phyloP scores from a whole-genome alignment of 2,797 vertebrate species.

The Ctenosaura bakeri region DNA sequence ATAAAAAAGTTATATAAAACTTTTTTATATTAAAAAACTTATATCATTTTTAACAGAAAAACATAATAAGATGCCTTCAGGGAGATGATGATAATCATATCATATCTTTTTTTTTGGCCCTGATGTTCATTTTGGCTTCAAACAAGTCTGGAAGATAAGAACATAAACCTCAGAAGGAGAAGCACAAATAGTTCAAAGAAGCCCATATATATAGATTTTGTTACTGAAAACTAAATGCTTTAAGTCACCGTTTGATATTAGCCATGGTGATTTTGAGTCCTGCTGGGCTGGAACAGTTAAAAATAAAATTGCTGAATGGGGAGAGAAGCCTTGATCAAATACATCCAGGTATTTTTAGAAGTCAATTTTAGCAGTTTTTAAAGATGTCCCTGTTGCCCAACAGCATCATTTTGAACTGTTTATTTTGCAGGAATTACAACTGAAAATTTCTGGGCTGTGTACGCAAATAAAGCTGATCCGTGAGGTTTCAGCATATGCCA shows the following conservation, averaged over 20 bases:
- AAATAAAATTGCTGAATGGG: conserved; percentile 27
- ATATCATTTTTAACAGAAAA: too few species aligned
- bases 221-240: background rate
- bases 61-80: too few species aligned
- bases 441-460: background rate
- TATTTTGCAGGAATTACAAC: conserved; percentile 6
- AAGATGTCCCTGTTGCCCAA: conserved; percentile 4
- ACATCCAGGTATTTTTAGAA: conserved; percentile 39
- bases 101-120: too few species aligned
- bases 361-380: background rate
- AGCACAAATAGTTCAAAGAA: too few species aligned
- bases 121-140: too few species aligned
- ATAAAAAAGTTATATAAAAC: too few species aligned
- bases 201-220: background rate
- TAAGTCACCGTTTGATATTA: background rate
- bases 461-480: background rate
- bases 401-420: background rate
- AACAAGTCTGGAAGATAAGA: too few species aligned
- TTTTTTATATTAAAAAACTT: too few species aligned
- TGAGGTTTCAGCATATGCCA: background rate
- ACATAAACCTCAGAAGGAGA: too few species aligned
- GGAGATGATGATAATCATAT: too few species aligned
- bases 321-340: conserved; percentile 14
- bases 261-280: background rate
- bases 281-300: background rate